Evolutionary conservation across 92 coral and sea anemone species (phyloP).

Genomic region (Phenganax marumi): DNA sequence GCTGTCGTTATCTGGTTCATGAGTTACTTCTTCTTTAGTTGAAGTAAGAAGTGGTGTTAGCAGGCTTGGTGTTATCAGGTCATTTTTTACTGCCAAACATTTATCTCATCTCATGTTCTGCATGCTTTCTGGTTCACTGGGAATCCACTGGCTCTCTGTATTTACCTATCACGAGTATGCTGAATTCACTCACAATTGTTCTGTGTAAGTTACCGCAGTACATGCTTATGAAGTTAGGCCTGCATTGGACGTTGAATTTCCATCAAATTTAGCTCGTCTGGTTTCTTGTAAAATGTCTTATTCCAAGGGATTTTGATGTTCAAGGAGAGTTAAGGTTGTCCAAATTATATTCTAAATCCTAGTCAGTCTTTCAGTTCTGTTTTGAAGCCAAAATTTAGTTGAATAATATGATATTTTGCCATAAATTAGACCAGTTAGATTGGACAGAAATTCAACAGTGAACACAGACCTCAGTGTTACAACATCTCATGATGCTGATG

Average conservation of each 20-base stretch:
- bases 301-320: too few relatives aligned
- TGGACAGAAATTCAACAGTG: too few relatives aligned
- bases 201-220: not conserved
- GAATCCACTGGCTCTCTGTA: conserved; percentile 4
- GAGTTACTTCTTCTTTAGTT: conserved; percentile 19
- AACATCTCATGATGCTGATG: too few relatives aligned
- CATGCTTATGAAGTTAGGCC: not conserved
- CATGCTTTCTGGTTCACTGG: conserved; percentile 11
- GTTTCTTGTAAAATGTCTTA: too few relatives aligned
- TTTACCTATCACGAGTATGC: conserved; percentile 24
- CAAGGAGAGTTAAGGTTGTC: too few relatives aligned
- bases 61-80: conserved; percentile 10
- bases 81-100: conserved; percentile 26
- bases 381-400: not conserved
- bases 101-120: conserved; percentile 21
- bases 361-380: not conserved
- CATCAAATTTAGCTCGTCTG: not conserved
- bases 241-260: not conserved
- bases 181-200: conserved; percentile 21
- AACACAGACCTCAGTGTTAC: too few relatives aligned
- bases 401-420: not conserved
- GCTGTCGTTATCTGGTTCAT: too few relatives aligned
- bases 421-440: too few relatives aligned
- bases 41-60: conserved; percentile 21
- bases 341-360: too few relatives aligned